Conservation (phyloP, 2,797 vertebrate genomes). For the Spinus pinus region DNA sequence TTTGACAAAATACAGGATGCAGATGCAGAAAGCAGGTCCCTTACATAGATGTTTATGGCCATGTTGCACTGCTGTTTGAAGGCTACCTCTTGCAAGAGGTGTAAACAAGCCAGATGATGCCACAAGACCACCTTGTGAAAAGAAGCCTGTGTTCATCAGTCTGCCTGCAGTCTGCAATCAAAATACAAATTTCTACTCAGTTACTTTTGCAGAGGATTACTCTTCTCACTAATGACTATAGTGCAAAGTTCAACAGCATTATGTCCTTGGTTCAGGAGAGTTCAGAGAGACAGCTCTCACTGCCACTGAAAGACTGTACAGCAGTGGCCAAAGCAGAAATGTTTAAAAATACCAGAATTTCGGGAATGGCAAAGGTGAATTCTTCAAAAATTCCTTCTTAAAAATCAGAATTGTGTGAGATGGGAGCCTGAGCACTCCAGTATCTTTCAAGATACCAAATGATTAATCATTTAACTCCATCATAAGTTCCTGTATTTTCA, state of each 20-base stretch:
- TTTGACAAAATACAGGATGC: background rate
- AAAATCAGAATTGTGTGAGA: background rate
- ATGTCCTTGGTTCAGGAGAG: background rate
- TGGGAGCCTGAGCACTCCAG: background rate
- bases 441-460: background rate
- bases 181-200: background rate
- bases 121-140: background rate
- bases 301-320: background rate
- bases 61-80: background rate
- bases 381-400: background rate
- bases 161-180: background rate
- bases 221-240: background rate
- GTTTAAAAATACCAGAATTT: background rate
- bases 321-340: background rate
- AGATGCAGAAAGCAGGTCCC: background rate
- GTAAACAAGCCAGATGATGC: background rate
- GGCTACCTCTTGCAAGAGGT: background rate
- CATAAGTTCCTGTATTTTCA: background rate
- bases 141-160: background rate
- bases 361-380: background rate
- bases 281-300: background rate
- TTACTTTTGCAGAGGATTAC: background rate
- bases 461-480: background rate
- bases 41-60: background rate
- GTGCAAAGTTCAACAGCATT: fast-evolving